Conservation (phyloP, 2,113 vertebrate species). For the Macaca nemestrina region DNA sequence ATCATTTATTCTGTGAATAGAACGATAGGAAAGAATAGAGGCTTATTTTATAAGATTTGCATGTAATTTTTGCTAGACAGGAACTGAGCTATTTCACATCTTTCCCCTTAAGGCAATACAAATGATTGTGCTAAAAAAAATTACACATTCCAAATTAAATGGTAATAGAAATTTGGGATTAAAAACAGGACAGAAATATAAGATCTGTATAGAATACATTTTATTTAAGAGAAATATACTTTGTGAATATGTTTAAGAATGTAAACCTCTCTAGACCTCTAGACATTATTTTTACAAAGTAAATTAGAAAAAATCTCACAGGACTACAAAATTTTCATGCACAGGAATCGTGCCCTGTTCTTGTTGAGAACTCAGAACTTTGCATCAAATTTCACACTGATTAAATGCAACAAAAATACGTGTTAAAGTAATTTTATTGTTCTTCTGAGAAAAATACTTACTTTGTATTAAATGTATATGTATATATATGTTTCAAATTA, state of each 20-base stretch:
- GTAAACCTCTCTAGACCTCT: background rate
- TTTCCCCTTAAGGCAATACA: background rate
- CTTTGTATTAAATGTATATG: background rate
- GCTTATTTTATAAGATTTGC: background rate
- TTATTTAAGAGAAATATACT: background rate
- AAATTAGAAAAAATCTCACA: background rate
- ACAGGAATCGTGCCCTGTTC: background rate
- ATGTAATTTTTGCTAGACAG: background rate
- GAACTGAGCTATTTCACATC: background rate
- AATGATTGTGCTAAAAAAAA: background rate
- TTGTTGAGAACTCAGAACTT: background rate
- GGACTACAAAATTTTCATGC: background rate
- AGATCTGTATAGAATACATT: background rate
- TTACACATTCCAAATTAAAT: constrained; percentile 17
- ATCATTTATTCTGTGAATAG: background rate
- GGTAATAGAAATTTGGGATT: background rate
- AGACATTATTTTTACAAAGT: background rate
- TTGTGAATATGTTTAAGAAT: background rate
- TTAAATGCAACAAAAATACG: background rate
- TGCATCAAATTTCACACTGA: background rate
- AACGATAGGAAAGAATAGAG: background rate
- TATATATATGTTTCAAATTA: constrained; percentile 8
- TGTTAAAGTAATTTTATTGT: constrained; percentile 28
- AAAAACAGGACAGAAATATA: background rate
- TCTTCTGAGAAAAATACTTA: constrained; percentile 34